These are phyloP conservation scores for Chaunax sp. DNA, from an alignment of 2,797 vertebrate species.

Conservation along the genomic window DNA sequence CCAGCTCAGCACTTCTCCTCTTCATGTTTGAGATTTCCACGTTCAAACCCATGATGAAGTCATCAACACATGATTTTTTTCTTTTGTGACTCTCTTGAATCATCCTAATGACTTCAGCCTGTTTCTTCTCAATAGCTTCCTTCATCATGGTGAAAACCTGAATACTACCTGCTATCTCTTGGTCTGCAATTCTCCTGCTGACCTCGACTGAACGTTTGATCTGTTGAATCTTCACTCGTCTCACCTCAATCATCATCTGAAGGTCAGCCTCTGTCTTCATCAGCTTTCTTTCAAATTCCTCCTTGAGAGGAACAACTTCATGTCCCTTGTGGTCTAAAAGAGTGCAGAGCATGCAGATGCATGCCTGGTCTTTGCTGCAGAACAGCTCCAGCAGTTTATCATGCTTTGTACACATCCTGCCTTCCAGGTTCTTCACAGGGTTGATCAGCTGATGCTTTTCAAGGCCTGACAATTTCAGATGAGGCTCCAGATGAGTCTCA, in stretches of 20 bases:
- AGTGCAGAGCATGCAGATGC: background rate
- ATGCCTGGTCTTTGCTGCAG: background rate
- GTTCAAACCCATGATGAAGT: background rate
- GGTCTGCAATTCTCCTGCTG: no score
- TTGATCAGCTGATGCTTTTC: conserved; percentile 1
- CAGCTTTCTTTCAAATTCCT: background rate
- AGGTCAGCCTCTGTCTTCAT: background rate
- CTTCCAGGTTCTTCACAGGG: background rate
- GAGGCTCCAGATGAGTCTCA: conserved; percentile 5
- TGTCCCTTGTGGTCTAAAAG: conserved; percentile 1
- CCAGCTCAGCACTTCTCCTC: background rate
- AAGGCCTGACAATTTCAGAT: background rate
- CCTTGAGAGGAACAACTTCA: conserved; percentile 1
- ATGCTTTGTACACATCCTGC: no score
- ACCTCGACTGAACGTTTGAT: no score
- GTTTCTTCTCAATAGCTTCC: background rate
- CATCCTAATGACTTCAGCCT: background rate
- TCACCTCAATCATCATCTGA: conserved; percentile 1
- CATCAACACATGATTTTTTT: background rate
- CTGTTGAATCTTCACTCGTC: background rate
- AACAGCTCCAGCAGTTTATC: conserved; percentile 1
- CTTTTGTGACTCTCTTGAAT: background rate
- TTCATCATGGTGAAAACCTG: background rate
- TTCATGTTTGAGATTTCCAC: no score
- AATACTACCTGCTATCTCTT: no score